Base-by-base conservation (phyloP, 2,888 invertebrate genomes). In the Camptogramma bilineatum region DNA sequence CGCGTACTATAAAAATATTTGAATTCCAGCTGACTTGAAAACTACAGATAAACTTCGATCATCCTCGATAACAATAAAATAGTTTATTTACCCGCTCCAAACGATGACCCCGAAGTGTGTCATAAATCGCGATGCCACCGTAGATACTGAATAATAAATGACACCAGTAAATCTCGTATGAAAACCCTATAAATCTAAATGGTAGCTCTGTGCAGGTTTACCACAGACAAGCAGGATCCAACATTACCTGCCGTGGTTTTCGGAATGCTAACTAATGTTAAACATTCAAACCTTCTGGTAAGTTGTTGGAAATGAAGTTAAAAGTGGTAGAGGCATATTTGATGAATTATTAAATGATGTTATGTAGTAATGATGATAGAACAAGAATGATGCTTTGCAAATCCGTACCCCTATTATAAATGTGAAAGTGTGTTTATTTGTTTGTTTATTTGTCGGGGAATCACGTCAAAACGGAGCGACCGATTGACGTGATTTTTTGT, bases 131-230 rank as follows among this genome's bases (percentile, higher is more conserved):
- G 89, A 89, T 89, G 87, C 82, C 85, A 80, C 84, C 82, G 74
- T 81, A 83, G 88, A 90, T 90, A 90, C 80, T 89, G 90, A 89
- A 91, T 91, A 91, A 91, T 90, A 90, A 90, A 92, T 88, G 88
- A 84, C 76, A 80, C 77, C 82, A 87, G 81, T 91, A 92, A 91
- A 91, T 91, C 88, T 86, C 80, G 85, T 88, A 91, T 90, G 91
- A 91, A 89, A 90, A 88, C 83, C 81, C 83, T 79, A 89, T 91
- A 91, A 91, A 91, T 91, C 89, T 87, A 84, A 86, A 79, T 78
- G 79, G 81, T 83, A 82, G 84, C 82, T 79, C 78, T 79, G 82
- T 77, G 73, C 87, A 82, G 87, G 87, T 80, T 79, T 68, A 79
- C 83, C 82, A 64, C 82, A 72, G 74, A 74, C 75, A 8, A 72